A percentile compares a stretch with the other conserved stretches of the same genome.
Conservation (phyloP, 1,140 invertebrate species). For the Aphidius gifuensis region DNA sequence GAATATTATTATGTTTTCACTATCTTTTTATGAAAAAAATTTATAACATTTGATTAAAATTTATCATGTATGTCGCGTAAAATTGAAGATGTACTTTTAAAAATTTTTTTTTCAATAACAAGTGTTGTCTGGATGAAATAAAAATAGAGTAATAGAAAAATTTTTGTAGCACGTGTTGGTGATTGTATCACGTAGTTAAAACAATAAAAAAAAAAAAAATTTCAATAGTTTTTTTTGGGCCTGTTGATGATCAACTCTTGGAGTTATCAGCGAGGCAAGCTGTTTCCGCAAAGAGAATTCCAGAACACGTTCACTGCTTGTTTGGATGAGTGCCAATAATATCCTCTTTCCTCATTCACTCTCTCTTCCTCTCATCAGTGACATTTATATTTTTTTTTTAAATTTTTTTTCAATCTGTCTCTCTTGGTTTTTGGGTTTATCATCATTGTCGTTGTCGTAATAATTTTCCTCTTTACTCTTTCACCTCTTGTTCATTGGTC, state of each 20-base stretch:
- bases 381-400: neutral
- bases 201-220: neutral
- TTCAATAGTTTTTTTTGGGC: neutral
- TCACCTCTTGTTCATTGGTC: no score
- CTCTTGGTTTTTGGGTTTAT: no score
- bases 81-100: no score
- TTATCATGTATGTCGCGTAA: no score
- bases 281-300: conserved; percentile 25
- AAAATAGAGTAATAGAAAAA: no score
- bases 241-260: conserved; percentile 7
- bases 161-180: conserved; percentile 16
- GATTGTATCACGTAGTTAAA: conserved; percentile 13
- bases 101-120: no score
- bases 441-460: neutral
- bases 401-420: neutral
- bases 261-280: conserved; percentile 1
- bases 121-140: no score
- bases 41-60: no score
- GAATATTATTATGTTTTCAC: no score
- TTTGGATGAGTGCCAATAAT: conserved; percentile 35
- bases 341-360: conserved; percentile 2
- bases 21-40: no score
- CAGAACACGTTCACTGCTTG: conserved; percentile 25
- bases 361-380: conserved; percentile 1
- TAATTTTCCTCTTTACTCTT: no score